These are phyloP conservation scores for Nipponia nippon DNA, from an alignment of 2,113 vertebrate species.

Conservation along the genomic window DNA sequence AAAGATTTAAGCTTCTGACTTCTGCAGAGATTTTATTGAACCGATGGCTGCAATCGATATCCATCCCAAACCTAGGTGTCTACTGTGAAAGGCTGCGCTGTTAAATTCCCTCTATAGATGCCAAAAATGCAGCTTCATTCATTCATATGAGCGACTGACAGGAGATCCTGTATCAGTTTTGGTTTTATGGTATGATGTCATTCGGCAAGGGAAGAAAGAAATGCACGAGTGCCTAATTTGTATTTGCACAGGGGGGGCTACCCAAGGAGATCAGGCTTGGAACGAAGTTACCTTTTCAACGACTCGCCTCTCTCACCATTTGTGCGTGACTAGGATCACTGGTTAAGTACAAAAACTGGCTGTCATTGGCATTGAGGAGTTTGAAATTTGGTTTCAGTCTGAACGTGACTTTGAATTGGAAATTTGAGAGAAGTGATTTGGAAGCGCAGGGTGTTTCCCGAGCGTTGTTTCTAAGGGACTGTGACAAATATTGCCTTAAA, in stretches of 20 bases:
- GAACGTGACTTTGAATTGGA: not conserved
- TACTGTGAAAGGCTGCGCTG: not conserved
- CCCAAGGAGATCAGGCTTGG: not conserved
- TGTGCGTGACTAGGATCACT: not conserved
- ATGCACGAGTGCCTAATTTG: fast-evolving
- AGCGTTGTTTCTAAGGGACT: not conserved
- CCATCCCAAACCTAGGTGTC: not conserved
- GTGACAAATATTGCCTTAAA: not conserved
- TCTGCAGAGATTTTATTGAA: not conserved
- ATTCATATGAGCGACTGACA: fast-evolving
- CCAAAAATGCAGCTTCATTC: not conserved
- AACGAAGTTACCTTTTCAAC: fast-evolving
- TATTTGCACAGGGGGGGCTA: not conserved
- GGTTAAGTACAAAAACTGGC: not conserved
- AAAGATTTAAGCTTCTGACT: not conserved
- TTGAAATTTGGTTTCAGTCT: not conserved
- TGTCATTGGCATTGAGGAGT: not conserved
- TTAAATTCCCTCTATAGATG: not conserved
- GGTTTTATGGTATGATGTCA: not conserved
- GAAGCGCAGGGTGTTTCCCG: not conserved
- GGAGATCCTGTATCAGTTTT: not conserved
- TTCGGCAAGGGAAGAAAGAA: not conserved
- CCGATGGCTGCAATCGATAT: fast-evolving
- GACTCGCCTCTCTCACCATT: not conserved
- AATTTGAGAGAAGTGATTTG: not conserved